Evolutionary conservation across 2,888 invertebrate genomes (phyloP), one percentile per base, ranked within the genome.

Genomic region (Pediacus dermestoides): DNA sequence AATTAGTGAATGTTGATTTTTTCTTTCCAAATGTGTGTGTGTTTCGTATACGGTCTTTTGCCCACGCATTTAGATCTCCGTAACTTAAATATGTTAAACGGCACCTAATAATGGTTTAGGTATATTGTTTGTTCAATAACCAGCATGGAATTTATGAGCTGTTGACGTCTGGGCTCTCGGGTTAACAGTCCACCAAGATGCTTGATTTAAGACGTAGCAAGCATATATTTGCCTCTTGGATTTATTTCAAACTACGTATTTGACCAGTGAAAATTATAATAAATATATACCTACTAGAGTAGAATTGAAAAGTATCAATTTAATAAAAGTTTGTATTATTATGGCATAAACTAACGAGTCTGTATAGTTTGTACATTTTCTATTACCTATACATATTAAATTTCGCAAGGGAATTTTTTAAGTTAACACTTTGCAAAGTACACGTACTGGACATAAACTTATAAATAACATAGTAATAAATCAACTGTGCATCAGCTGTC

Each of bases 111-210:
- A 44, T 41, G 44, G 38, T 33, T 26, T 40, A 27, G 35, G 33
- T 18, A 38, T 45, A 37, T 37, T 38, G 41, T 44, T 41, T 41
- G 41, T 41, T 44, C 37, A 44, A 44, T 44, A 41, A 35, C 28
- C 33, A 27, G 33, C 37, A 33, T 28, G 32, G 23, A 41, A 41
- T 44, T 44, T 44, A 44, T 39, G 32, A 39, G 13, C 39, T 39
- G 43, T 37, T 44, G 41, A 41, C 30, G 41, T 37, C 21, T 18
- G 38, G 28, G 11, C 32, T 16, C 32, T 13, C 21, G n/a, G 12
- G 15, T 18, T 18, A 18, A 18, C n/a, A 18, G n/a, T 7, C 21
- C n/a, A 7, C n/a, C 6, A 18, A n/a, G n/a, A n/a, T 18, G 6
- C n/a, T 18, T 18, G 21, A 18, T 18, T 18, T 18, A 18, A 18